Evolutionary conservation across 2,113 vertebrate species (phyloP).

Genomic region (Lethenteron camtschaticum): DNA sequence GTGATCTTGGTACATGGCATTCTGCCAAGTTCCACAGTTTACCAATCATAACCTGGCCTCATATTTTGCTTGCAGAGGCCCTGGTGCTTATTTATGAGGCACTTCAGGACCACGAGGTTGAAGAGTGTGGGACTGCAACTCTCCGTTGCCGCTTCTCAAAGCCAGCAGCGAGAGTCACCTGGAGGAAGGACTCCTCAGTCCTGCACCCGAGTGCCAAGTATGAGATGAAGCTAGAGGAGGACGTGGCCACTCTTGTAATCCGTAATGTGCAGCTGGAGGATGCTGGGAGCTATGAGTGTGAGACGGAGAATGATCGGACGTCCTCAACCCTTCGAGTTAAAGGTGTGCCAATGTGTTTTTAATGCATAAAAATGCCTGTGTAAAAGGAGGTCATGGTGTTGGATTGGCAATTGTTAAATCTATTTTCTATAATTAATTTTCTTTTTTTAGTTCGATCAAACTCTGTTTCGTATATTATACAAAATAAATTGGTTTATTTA

Average conservation of each 20-base stretch:
- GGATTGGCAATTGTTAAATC: neutral
- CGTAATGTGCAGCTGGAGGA: neutral
- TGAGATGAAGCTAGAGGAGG: neutral
- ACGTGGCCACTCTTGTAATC: neutral
- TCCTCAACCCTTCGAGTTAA: neutral
- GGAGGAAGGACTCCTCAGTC: neutral
- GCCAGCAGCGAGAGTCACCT: conserved; percentile 2
- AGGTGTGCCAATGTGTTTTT: neutral
- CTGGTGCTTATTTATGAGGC: neutral
- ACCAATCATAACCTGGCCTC: neutral
- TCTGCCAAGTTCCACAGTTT: too few species aligned
- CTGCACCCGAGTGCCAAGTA: neutral
- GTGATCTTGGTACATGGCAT: too few species aligned
- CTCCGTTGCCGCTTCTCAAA: neutral
- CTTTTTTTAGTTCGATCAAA: too few species aligned
- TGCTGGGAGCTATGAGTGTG: conserved; percentile 4
- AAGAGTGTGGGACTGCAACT: neutral
- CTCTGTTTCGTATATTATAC: too few species aligned
- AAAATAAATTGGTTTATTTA: neutral
- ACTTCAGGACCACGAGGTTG: neutral
- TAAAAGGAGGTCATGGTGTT: too few species aligned
- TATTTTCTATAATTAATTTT: neutral
- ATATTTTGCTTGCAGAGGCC: neutral
- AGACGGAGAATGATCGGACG: neutral
- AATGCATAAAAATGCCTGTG: too few species aligned